Evolutionary conservation across 2,113 vertebrate species (phyloP), one percentile per base, ranked within the genome.

Genomic region (Phylloscopus trochiloides): DNA sequence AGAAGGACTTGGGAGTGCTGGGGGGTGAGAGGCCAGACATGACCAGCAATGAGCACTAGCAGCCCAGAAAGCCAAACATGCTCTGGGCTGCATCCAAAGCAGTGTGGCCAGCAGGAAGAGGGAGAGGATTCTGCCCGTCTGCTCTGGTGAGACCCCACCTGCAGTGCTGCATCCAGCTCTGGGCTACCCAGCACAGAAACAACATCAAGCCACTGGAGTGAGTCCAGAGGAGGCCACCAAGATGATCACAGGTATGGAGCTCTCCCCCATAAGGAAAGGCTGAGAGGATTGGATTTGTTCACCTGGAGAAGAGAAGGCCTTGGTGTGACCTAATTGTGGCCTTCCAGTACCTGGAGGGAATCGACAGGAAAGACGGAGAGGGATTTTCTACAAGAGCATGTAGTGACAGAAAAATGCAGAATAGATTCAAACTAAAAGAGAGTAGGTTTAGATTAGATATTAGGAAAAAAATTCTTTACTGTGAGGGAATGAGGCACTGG

Each of bases 81-180:
- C 51, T 28, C 51, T 45, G 14, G 31, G 43, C 36, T 80, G 18
- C 10, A n/a, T 38, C 36, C 18, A 59, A n/a, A 73, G 45, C 68
- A 65, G 10, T 0, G 0, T 34, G n/a, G 24, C 0, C 40, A n/a
- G 65, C 29, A 25, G 8, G 14, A 13, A 0, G 1, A 51, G 36
- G 36, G 45, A 58, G 6, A 10, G 11, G 21, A 51, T 59, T 36
- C 36, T 76, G 36, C 1, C 11, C 7, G 10, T 40, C 59, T 63
- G 13, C 10, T 36, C 61, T 50, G 4, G 3, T 36, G 31, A 34
- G 19, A 26, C 4, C 24, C 12, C 36, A 45, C 12, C 10, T 66
- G 43, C 1, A 73, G 4, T 1, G 10, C 7, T 58, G 36, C 36
- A 65, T 17, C 31, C 26, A 43, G 25, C 51, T 65, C 59, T 36